Percentiles rank a stretch among this genome's conserved stretches.
These are phyloP conservation scores for Mus caroli DNA, from an alignment of 2,797 vertebrate genomes.

Conservation along the genomic window DNA sequence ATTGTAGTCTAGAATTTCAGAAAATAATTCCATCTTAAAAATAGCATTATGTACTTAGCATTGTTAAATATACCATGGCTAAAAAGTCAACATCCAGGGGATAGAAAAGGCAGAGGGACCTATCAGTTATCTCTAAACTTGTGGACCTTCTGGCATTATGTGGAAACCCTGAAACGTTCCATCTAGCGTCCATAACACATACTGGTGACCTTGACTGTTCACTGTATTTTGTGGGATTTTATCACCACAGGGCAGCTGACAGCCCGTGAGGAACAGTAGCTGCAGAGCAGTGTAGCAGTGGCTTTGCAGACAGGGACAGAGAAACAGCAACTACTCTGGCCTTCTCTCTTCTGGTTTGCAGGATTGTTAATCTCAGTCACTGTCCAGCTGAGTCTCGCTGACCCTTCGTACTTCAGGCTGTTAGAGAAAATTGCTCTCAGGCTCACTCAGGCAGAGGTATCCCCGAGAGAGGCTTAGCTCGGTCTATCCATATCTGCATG, in stretches of 20 bases:
- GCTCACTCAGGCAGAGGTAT: neutral
- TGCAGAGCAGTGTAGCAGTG: neutral
- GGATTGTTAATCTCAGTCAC: neutral
- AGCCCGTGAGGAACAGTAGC: conserved; percentile 1
- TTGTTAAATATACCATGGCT: conserved; percentile 2
- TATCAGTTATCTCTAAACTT: neutral
- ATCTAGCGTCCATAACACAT: neutral
- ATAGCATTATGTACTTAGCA: conserved; percentile 1
- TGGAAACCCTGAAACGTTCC: neutral
- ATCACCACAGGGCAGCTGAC: neutral
- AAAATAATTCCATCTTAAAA: conserved; percentile 51
- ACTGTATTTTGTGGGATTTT: neutral
- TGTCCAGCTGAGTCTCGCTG: neutral
- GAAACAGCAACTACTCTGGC: neutral
- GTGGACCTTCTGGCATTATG: neutral
- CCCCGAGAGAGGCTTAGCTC: neutral
- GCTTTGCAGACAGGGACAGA: neutral
- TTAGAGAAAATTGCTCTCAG: neutral
- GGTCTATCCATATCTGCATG: neutral
- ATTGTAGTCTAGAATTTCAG: conserved; percentile 50
- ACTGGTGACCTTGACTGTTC: neutral
- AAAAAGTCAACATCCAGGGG: neutral
- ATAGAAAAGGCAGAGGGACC: neutral
- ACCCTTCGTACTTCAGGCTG: neutral
- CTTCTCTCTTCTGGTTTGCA: neutral